phyloP scores from a whole-genome alignment of 2,888 invertebrate species.

The Zonitis immaculata region DNA sequence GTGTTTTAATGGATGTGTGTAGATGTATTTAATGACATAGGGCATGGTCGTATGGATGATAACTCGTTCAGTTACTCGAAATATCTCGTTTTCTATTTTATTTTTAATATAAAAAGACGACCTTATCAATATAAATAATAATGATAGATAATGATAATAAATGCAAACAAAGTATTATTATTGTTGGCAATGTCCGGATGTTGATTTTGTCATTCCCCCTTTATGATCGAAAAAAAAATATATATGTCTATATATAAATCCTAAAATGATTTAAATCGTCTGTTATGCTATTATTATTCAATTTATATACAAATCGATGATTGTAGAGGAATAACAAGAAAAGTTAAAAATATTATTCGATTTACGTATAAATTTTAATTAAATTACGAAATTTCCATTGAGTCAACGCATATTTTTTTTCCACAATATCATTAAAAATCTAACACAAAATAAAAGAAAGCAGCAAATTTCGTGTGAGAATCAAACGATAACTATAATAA shows the following conservation, averaged over 20 bases:
- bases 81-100: not conserved
- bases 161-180: not conserved
- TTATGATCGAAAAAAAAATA: not conserved
- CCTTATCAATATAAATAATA: not conserved
- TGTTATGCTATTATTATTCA: not conserved
- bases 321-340: not conserved
- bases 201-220: not conserved
- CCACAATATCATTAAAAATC: no score
- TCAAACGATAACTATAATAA: not conserved
- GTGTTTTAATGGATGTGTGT: not conserved
- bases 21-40: slow-evolving; percentile 14
- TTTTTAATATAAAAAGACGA: not conserved
- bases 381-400: not conserved
- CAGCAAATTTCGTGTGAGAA: not conserved
- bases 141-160: not conserved
- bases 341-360: not conserved
- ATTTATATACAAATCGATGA: not conserved
- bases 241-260: not conserved
- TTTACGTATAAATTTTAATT: not conserved
- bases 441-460: no score
- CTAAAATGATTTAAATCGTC: not conserved
- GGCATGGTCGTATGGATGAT: slow-evolving; percentile 14
- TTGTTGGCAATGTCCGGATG: slow-evolving; percentile 2
- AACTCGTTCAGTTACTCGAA: slow-evolving; percentile 3
- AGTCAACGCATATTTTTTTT: not conserved